phyloP scores from a whole-genome alignment of 1,140 invertebrate genomes.

The Brachionus paranguensis region DNA sequence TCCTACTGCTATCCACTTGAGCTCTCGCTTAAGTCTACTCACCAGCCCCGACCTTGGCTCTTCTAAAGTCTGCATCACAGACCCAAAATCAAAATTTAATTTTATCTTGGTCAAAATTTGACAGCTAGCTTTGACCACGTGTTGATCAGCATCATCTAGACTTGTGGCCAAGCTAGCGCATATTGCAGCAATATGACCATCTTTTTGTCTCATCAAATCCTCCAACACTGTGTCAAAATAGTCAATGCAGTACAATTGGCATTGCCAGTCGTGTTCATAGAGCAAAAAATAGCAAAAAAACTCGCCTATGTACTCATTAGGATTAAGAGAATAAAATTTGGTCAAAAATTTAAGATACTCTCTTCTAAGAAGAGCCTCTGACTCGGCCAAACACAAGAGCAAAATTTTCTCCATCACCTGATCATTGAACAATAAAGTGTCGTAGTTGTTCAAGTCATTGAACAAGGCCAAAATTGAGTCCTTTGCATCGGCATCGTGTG shows the following conservation, averaged over 20 bases:
- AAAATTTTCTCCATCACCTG: neutral
- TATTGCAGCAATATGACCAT: neutral
- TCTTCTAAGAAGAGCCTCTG: constrained; percentile 19
- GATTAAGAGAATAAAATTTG: neutral
- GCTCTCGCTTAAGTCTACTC: neutral
- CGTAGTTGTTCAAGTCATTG: neutral
- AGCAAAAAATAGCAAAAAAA: constrained; percentile 20
- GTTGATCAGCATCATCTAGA: constrained; percentile 9
- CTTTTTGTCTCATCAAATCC: neutral
- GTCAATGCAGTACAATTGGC: neutral
- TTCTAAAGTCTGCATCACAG: neutral
- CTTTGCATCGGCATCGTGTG: neutral
- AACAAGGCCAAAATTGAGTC: neutral
- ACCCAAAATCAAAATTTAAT: neutral
- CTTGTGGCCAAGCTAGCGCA: neutral
- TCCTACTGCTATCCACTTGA: neutral
- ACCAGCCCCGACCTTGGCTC: neutral
- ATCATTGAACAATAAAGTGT: neutral
- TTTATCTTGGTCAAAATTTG: neutral
- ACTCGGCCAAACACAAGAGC: neutral
- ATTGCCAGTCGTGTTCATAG: constrained; percentile 28
- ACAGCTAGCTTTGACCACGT: neutral
- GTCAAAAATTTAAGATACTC: constrained; percentile 25
- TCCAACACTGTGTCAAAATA: neutral
- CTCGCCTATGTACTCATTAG: neutral